Evolutionary conservation across 2,888 invertebrate species (phyloP), one percentile per base, ranked within the genome.

Genomic region (Rhyacophila evoluta): DNA sequence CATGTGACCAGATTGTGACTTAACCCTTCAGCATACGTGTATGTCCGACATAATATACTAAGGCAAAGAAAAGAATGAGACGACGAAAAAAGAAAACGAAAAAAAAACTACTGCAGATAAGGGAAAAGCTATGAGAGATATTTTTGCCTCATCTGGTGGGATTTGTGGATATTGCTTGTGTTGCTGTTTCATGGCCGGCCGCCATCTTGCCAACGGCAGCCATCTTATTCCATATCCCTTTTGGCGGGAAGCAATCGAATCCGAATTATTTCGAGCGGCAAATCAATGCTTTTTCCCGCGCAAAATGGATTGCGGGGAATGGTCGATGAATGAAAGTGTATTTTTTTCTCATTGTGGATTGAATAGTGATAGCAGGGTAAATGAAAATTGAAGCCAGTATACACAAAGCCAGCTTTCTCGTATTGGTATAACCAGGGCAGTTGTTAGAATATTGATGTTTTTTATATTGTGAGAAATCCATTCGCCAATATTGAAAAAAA

Each of bases 141-240:
- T 76, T 77, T 77, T 77, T 72, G 72, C 77, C 72, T 77, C 77
- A 77, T 77, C 77, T 77, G 36, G 41, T 72, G 67, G 77, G 77
- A 77, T 77, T 77, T 77, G 77, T 77, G 77, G 77, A 77, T 77
- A 77, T 77, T 72, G 77, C 77, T 77, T 77, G 77, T 72, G 72
- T 77, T 36, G 77, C 77, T 77, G 36, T 72, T 72, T 36, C 67
- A 67, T 55, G 67, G 25, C 72, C 77, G 41, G 72, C 77, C 36
- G 77, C 77, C 77, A 77, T 77, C 72, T 77, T 77, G 33, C 33
- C 27, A 68, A 37, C 25, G 19, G 41, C 41, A 41, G 41, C 41
- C 41, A 41, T 41, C 41, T 41, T 41, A 41, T 38, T 75, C 68
- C 38, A 69, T 37, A 37, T 69, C 27, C 72, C 67, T 77, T 70